Base-by-base conservation (phyloP, 2,888 invertebrate genomes). In the Orthonevra nobilis region DNA sequence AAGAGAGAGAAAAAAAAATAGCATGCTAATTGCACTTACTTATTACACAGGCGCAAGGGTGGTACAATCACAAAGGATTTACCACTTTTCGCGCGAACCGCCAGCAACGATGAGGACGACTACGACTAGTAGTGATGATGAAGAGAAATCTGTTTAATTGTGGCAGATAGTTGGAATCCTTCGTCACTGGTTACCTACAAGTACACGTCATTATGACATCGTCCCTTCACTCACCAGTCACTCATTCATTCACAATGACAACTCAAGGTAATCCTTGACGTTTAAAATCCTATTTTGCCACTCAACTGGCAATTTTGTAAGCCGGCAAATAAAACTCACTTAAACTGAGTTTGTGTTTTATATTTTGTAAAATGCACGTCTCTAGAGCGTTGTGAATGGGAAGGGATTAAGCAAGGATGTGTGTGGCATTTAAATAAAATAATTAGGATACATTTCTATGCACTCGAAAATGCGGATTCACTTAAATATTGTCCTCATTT, bases 191-290 rank as follows among this genome's bases (percentile, higher is more conserved):
- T 28, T 42, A 32, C 32, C 32, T 52, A 10, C 17, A 40, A 28
- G 40, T 56, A 40, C 15, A 1, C 1, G 26, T 20, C 6, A 19
- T 34, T 20, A 19, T 19, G 10, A 19, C 6, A 20, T 12, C 23
- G 34, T 36, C 54, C 19, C 14, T 26, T 34, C 15, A 26, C 28
- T 12, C 5, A 5, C 3, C 3, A 23, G 23, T 5, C 5, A 4
- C 5, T 3, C 46, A 12, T 5, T 50, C 44, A 38, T 10, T 58
- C 30, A 36, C 54, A 23, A 52, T 28, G 48, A 77, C 70, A 70
- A 70, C 64, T 77, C 75, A 77, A 77, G 75, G 70, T 70, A 79
- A 79, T 79, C 77, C 77, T 72, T 79, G 72, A 72, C 58, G 60
- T 60, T 79, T 72, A 54, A 60, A 79, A 52, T 61, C 54, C 77